Base-by-base conservation (phyloP, 1,140 invertebrate genomes). In the Anadara kagoshimensis region DNA sequence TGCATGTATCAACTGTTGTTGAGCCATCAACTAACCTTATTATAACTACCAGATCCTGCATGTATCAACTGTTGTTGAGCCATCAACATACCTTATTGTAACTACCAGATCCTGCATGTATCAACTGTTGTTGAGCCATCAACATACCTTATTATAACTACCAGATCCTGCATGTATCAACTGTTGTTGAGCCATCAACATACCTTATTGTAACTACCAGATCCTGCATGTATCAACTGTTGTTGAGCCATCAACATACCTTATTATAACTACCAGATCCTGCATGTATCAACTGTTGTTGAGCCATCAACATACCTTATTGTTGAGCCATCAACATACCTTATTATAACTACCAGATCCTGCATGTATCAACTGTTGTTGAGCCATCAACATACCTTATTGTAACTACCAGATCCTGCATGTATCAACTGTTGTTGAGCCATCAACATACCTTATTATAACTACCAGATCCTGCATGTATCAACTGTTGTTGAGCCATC, bases 21-120 rank as follows among this genome's bases (percentile, higher is more conserved):
- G 89, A 8, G 87, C 86, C 44, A 86, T 81, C 7, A 90, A 73
- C 57, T 54, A 71, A 89, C 86, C 83, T 88, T 88, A 64, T 89
- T 86, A 73, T 88, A 89, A 70, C 83, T 86, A 10, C 84, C 81
- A 61, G 86, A 75, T 14, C 86, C 86, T 58, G 82, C 81, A 72
- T 85, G 83, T 57, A 90, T 83, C 24, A 90, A 59, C 53, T 89
- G 88, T 73, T 90, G 89, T 57, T 90, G 89, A 8, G 87, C 86
- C 44, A 86, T 81, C 7, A 90, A 73, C 57, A 56, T 73, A 89
- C 86, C 83, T 88, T 88, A 64, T 89, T 86, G 71, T 88, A 89
- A 70, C 83, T 86, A 10, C 84, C 81, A 61, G 86, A 75, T 14
- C 86, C 86, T 58, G 82, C 81, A 72, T 85, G 83, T 57, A 90